Base-by-base conservation (phyloP, 2,888 invertebrate species). In the Orchesella flavescens region DNA sequence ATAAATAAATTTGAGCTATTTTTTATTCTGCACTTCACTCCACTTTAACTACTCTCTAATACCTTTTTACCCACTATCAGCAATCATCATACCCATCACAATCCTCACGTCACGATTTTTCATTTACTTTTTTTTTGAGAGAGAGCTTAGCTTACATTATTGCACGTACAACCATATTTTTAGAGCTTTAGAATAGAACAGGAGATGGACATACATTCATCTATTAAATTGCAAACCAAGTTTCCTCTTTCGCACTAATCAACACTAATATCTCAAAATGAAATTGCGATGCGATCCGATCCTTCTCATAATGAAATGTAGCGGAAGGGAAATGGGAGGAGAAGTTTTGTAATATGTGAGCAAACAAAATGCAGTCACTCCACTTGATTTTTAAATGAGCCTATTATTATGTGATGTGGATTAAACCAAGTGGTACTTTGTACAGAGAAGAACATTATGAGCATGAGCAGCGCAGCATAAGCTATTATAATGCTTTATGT, bases 321-420 rank as follows among this genome's bases (percentile, higher is more conserved):
- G 72, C 72, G 72, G 72, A 72, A 72, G 57, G 24, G 72, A 72
- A 57, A 72, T 72, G 72, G 72, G 72, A 72, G 72, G 72, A 57
- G 72, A 57, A 24, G 17, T 53, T 24, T 21, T 49, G 57, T 61
- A 72, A 68, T 34, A 72, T 72, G 34, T 72, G 72, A 55, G 57
- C 57, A 72, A 72, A 72, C 72, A 72, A 34, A 34, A 34, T 34
- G 34, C 7, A 34, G 34, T 34, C 34, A 34, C 34, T 34, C 34
- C 34, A 34, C 34, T 34, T 34, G 34, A 34, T 34, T 34, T 34
- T 34, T 34, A 34, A 34, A 34, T 34, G 34, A 34, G 34, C 3
- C 3, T 34, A 34, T 34, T 34, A 34, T 34, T 34, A 34, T 34
- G 34, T 34, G 34, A 34, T 34, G 34, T 34, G 34, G 34, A 34